Percentiles rank a stretch among this genome's conserved stretches.
Conservation (phyloP, 2,113 vertebrate genomes). For the Callithrix jacchus region DNA sequence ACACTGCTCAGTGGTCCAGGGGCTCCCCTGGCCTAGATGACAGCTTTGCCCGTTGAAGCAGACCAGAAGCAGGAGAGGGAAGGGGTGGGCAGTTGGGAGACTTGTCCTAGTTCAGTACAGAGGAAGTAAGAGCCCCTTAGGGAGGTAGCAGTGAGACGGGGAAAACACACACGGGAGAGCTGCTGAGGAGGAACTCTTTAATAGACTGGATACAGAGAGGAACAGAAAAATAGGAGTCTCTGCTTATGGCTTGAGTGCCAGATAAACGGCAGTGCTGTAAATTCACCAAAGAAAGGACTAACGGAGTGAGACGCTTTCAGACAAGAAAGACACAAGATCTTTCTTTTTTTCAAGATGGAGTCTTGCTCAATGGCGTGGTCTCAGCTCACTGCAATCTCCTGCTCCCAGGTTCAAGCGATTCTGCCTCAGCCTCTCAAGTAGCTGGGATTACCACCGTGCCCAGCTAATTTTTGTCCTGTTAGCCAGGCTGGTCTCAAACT, state of each 20-base stretch:
- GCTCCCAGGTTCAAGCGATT: too few relatives aligned
- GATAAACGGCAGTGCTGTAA: neutral
- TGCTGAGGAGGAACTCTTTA: neutral
- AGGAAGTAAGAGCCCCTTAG: too few relatives aligned
- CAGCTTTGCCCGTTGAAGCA: neutral
- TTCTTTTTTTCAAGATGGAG: too few relatives aligned
- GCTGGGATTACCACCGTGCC: too few relatives aligned
- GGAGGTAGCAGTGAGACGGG: too few relatives aligned
- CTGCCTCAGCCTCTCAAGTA: too few relatives aligned
- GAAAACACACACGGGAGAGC: neutral
- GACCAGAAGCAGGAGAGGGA: too few relatives aligned
- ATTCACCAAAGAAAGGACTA: neutral
- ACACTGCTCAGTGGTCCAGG: too few relatives aligned
- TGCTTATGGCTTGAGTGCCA: neutral
- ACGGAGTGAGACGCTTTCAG: neutral
- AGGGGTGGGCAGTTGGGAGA: neutral
- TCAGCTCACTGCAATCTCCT: too few relatives aligned
- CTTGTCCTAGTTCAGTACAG: neutral
- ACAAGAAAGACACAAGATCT: neutral
- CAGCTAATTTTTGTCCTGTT: too few relatives aligned
- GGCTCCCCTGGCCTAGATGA: neutral
- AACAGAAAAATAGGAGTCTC: neutral
- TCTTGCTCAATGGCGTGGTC: too few relatives aligned
- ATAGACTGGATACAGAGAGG: neutral
- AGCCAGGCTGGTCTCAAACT: too few relatives aligned